Base-by-base conservation (phyloP, 2,113 vertebrate genomes). In the Trochalopteron elliotii region DNA sequence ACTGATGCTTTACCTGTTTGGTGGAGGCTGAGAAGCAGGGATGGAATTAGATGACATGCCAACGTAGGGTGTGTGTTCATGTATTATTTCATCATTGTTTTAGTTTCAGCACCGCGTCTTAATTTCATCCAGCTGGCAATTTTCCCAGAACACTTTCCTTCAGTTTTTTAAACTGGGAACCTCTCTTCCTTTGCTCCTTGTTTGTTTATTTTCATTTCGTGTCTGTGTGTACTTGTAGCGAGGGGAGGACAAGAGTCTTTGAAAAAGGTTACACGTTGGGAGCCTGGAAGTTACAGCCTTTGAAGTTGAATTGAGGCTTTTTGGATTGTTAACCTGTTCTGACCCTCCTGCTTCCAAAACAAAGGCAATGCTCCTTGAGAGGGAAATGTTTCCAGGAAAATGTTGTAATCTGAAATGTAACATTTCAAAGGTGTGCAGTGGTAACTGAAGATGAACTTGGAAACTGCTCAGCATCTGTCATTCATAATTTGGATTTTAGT, bases 81-180 rank as follows among this genome's bases (percentile, higher is more conserved):
- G 78, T 50, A 18, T 87, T 97, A 96, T 97, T 96, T 97, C 94
- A 95, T 91, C 56, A 75, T 78, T 93, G 89, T 86, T 92, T 82
- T 93, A 88, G 57, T 95, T 95, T 84, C 67, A 96, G 95, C 72
- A 11, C 42, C 0, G 42, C 40, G 47, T 97, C 94, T 97, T 72
- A 68, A 90, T 94, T 93, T 95, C 87, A 55, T 93, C 87, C 95
- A 83, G 83, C 94, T 94, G 96, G 96, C 95, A 80, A 65, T 9
- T 90, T 95, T 92, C 96, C 97, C 90, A 77, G 96, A 94, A 77
- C 91, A 95, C 93, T 96, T 96, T 96, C 87, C 92, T 91, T 83
- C 83, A 83, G 69, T 76, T 95, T 90, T 86, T 81, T 70, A 85
- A 87, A 78, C 74, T 91, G 89, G 52, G 96, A 95, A 92, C 83